A percentile compares a stretch with the other conserved stretches of the same genome.
Evolutionary conservation across 2,797 vertebrate species (phyloP).

Genomic region (Acipenser oxyrinchus): DNA sequence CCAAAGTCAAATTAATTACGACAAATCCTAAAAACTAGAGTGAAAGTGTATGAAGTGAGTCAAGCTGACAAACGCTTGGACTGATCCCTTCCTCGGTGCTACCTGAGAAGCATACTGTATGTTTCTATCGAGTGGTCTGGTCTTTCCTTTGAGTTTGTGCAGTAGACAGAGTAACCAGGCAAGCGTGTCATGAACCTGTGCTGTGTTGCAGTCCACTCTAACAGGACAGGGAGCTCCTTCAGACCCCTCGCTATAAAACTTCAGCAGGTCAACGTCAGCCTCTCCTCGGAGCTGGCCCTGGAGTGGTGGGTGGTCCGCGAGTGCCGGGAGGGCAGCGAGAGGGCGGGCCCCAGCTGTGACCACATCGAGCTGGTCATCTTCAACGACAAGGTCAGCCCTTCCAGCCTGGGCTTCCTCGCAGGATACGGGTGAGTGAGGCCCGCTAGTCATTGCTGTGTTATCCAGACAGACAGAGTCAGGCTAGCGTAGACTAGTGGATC

Average conservation of each 20-base stretch:
- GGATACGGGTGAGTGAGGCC: constrained; percentile 59
- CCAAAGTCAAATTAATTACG: neutral
- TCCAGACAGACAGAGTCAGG: neutral
- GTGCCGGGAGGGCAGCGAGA: constrained; percentile 37
- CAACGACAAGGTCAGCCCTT: constrained; percentile 74
- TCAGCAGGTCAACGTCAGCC: constrained; percentile 31
- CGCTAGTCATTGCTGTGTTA: neutral
- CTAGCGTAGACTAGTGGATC: neutral
- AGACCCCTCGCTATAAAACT: constrained; percentile 57
- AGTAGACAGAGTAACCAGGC: neutral
- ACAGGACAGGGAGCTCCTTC: constrained; percentile 48
- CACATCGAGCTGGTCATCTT: constrained; percentile 61
- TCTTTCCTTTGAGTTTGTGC: constrained; percentile 10
- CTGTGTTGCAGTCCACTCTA: constrained; percentile 33
- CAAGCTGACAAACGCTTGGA: neutral
- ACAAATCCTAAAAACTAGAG: neutral
- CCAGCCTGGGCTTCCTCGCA: constrained; percentile 67
- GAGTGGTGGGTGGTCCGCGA: constrained; percentile 71
- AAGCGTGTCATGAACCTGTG: neutral
- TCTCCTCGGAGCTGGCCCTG: constrained; percentile 11
- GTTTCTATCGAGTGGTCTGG: neutral
- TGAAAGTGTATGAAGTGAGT: neutral
- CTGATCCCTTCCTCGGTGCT: too few relatives aligned
- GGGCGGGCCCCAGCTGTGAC: constrained; percentile 37
- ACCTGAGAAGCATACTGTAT: neutral